Base-by-base conservation (phyloP, 2,113 vertebrate species). In the Platysteira castanea region DNA sequence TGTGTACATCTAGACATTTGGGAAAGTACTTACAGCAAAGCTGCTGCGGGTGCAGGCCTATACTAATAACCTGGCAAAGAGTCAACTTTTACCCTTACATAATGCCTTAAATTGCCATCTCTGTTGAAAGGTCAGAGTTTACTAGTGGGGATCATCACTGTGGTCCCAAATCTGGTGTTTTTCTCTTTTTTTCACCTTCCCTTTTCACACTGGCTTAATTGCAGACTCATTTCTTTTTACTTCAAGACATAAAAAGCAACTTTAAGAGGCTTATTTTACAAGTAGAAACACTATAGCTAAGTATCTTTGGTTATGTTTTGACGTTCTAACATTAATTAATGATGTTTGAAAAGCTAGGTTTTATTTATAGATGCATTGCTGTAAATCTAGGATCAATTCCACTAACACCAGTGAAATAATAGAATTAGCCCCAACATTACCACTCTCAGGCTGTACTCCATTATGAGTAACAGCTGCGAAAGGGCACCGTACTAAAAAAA, bases 1-100 rank as follows among this genome's bases (percentile, higher is more conserved):
- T 97, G 95, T 96, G 97, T 96, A 96, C 93, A 95, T 98, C 96
- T 89, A 95, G 95, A 94, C 87, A 95, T 97, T 96, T 95, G 98
- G 95, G 96, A 87, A 95, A 97, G 97, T 90, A 86, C 95, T 97
- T 97, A 96, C 83, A 92, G 90, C 96, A 97, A 97, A 97, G 95
- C 97, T 97, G 91, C 77, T 74, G 93, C 47, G 89, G 94, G 97
- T 93, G 89, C 84, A 85, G 65, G 86, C 95, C 97, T 96, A 75
- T 96, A 93, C 91, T 87, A 95, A 97, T 94, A 88, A 81, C 87
- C 90, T 97, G 98, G 96, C 97, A 95, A 42, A 84, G 80, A 81
- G 90, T 96, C 93, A 96, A 93, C 71, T 94, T 88, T 95, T 93
- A 16, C 73, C 94, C 93, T 95, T 87, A 95, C 86, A 96, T 97